phyloP scores from a whole-genome alignment of 2,113 vertebrate genomes.

The Buteo buteo region DNA sequence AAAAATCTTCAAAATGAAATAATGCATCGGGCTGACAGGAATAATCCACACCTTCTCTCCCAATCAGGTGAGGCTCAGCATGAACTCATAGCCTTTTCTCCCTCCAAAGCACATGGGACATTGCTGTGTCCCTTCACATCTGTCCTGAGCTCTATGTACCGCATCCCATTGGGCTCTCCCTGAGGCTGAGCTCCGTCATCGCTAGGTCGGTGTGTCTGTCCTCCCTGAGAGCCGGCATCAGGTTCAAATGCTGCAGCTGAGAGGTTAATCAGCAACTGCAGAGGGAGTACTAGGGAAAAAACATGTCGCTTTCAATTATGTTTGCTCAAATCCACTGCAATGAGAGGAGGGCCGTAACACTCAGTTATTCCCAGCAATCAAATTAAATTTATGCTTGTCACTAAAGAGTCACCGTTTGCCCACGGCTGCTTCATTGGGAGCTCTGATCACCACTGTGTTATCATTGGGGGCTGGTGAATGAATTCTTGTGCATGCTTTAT shows the following conservation, averaged over 20 bases:
- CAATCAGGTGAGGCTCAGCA: neutral
- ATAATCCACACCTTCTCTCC: neutral
- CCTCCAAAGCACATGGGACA: accelerated
- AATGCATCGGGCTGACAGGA: neutral
- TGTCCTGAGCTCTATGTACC: neutral
- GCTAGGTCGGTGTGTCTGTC: neutral
- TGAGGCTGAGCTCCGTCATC: accelerated
- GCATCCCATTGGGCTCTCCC: accelerated
- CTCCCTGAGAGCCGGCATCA: neutral
- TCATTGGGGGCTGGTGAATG: neutral
- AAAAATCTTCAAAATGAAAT: neutral
- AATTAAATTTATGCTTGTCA: slow-evolving; percentile 7
- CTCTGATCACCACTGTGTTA: neutral
- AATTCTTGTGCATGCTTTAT: neutral
- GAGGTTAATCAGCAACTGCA: neutral
- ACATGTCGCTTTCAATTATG: neutral
- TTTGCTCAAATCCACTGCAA: slow-evolving; percentile 7
- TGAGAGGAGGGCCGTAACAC: neutral
- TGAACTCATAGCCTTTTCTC: neutral
- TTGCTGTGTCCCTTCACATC: neutral
- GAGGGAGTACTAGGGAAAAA: neutral
- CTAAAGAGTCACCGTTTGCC: neutral
- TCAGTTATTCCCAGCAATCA: slow-evolving; percentile 39
- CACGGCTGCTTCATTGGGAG: neutral
- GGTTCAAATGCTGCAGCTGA: neutral